Conservation (phyloP, 2,888 invertebrate species). For the Brenthis hecate region DNA sequence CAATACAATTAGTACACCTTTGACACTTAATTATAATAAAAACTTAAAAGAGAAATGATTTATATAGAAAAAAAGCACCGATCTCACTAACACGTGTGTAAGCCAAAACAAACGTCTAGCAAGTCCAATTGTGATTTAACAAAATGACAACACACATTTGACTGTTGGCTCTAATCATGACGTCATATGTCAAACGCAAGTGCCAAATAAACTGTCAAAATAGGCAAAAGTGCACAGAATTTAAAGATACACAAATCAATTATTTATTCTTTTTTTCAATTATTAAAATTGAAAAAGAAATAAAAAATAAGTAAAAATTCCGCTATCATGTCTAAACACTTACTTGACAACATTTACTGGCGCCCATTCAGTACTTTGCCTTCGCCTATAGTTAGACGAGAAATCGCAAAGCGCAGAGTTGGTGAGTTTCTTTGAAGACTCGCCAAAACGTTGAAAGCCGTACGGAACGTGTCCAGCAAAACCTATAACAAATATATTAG, state of each 20-base stretch:
- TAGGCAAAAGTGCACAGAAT: neutral
- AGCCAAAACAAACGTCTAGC: too few relatives aligned
- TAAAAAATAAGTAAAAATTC: neutral
- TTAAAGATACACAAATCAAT: too few relatives aligned
- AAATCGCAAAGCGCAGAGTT: slow-evolving; percentile 89
- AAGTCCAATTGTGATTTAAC: too few relatives aligned
- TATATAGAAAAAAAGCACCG: too few relatives aligned
- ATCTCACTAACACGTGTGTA: too few relatives aligned
- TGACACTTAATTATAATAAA: too few relatives aligned
- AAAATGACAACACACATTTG: neutral
- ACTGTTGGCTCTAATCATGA: too few relatives aligned
- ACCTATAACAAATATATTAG: slow-evolving; percentile 60
- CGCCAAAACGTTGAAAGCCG: slow-evolving; percentile 85
- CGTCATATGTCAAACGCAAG: too few relatives aligned
- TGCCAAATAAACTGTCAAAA: neutral
- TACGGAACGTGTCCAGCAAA: slow-evolving; percentile 86
- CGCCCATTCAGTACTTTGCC: slow-evolving; percentile 89
- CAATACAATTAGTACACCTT: too few relatives aligned
- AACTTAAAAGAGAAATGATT: too few relatives aligned
- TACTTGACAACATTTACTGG: slow-evolving; percentile 84
- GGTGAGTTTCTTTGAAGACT: slow-evolving; percentile 84
- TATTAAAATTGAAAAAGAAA: too few relatives aligned
- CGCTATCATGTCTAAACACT: slow-evolving; percentile 42
- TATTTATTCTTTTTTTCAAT: too few relatives aligned
- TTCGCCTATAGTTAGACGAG: slow-evolving; percentile 87